phyloP scores from a whole-genome alignment of 2,797 vertebrate species.

The Echiichthys vipera region DNA sequence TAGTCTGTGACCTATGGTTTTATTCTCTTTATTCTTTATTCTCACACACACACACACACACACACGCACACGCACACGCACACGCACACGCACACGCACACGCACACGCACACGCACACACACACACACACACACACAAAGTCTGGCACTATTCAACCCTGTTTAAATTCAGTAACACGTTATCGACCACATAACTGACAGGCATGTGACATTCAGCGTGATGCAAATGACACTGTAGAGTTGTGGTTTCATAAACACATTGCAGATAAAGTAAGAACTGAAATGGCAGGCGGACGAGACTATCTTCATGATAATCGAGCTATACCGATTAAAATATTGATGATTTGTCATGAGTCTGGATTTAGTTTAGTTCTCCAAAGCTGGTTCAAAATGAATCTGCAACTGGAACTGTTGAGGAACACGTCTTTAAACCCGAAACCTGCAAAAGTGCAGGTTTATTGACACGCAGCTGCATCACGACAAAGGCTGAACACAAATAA shows the following conservation, averaged over 20 bases:
- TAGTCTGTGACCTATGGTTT: slow-evolving; percentile 39
- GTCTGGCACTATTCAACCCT: neutral
- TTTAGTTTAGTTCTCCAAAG: neutral
- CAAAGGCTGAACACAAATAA: too few species aligned
- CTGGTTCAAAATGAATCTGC: too few species aligned
- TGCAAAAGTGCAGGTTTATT: neutral
- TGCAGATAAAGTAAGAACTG: neutral
- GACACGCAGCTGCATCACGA: neutral
- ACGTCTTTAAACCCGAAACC: too few species aligned
- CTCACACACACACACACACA: slow-evolving; percentile 27
- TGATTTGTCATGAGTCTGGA: too few species aligned
- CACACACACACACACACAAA: slow-evolving; percentile 18
- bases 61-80: slow-evolving; percentile 15
- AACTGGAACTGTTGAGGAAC: too few species aligned
- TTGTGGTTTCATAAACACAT: slow-evolving; percentile 7
- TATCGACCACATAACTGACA: slow-evolving; percentile 7
- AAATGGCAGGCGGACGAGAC: too few species aligned
- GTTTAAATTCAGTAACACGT: slow-evolving; percentile 28
- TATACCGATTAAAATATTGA: neutral
- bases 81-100: slow-evolving; percentile 14
- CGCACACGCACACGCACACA: neutral
- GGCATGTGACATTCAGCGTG: slow-evolving; percentile 1
- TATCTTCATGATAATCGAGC: neutral
- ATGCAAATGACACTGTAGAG: neutral
- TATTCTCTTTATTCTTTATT: neutral